phyloP scores from a whole-genome alignment of 2,113 vertebrate genomes.

The Onychorhynchus coronatus region DNA sequence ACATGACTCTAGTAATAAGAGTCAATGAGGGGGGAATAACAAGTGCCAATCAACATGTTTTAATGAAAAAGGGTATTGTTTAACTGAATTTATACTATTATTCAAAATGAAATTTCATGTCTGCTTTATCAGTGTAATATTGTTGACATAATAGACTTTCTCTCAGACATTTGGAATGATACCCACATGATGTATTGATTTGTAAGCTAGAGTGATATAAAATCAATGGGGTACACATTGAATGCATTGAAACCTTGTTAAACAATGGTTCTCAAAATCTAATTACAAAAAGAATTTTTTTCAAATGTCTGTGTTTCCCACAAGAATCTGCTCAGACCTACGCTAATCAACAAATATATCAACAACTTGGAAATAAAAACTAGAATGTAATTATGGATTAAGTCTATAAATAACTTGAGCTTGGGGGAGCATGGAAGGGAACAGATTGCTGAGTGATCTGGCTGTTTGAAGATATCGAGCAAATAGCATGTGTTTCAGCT shows the following conservation, averaged over 20 bases:
- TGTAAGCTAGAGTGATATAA: neutral
- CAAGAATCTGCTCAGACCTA: neutral
- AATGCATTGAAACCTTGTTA: neutral
- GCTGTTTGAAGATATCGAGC: constrained; percentile 24
- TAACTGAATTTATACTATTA: neutral
- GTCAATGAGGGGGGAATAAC: neutral
- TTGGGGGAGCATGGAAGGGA: neutral
- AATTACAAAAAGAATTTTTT: constrained; percentile 20
- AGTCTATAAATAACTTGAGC: constrained; percentile 26
- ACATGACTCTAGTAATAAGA: neutral
- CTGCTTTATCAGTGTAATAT: neutral
- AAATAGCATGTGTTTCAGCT: neutral
- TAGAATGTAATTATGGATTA: constrained; percentile 16
- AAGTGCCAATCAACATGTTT: neutral
- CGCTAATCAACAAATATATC: constrained; percentile 3
- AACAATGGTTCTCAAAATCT: constrained; percentile 7
- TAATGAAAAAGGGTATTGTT: neutral
- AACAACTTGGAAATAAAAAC: constrained; percentile 31
- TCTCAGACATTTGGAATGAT: neutral
- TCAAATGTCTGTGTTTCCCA: neutral
- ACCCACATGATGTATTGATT: neutral
- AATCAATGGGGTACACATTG: constrained; percentile 13
- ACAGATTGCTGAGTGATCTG: constrained; percentile 38
- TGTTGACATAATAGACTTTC: neutral
- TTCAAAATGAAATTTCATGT: neutral